phyloP scores from a whole-genome alignment of 2,113 vertebrate species.

The Campylorhamphus procurvoides region DNA sequence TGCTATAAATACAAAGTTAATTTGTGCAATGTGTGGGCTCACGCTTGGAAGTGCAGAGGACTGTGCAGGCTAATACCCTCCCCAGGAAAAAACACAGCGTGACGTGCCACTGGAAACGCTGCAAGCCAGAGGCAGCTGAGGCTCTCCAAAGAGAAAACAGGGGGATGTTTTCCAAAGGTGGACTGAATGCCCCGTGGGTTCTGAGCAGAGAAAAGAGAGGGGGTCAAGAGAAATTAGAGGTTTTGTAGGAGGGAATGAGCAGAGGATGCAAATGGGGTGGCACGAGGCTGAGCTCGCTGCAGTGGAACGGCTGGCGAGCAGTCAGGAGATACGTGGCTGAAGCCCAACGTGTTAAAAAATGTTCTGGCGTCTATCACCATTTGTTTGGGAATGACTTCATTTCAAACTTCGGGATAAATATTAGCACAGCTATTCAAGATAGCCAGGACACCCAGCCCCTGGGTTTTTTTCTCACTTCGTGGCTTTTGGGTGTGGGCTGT shows the following conservation, averaged over 20 bases:
- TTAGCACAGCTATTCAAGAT: slow-evolving; percentile 5
- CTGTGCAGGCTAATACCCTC: slow-evolving; percentile 20
- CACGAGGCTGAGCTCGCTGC: background rate
- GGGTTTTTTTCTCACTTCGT: slow-evolving; percentile 17
- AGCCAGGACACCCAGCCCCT: slow-evolving; percentile 28
- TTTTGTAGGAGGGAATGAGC: slow-evolving; percentile 8
- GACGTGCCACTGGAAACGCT: background rate
- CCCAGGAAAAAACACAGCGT: slow-evolving; percentile 23
- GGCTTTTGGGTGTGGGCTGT: slow-evolving; percentile 50
- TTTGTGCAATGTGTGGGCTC: slow-evolving; percentile 47
- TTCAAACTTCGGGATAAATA: slow-evolving; percentile 40
- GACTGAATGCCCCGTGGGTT: background rate
- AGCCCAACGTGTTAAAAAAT: slow-evolving; percentile 31
- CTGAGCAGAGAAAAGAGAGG: background rate
- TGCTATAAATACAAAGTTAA: slow-evolving; percentile 42
- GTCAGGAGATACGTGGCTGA: slow-evolving; percentile 26
- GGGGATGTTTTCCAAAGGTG: background rate
- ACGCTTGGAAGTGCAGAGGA: slow-evolving; percentile 24
- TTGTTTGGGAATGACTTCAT: slow-evolving; percentile 36
- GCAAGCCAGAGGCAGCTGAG: background rate
- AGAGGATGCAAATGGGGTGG: background rate
- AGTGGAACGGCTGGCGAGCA: background rate
- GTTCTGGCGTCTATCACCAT: slow-evolving; percentile 23
- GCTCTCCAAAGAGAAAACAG: background rate
- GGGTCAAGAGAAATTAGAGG: slow-evolving; percentile 6